Percentiles rank a stretch among this genome's conserved stretches.
phyloP scores from a whole-genome alignment of 64 coral and sea anemone species.

The Anthopleura sola region DNA sequence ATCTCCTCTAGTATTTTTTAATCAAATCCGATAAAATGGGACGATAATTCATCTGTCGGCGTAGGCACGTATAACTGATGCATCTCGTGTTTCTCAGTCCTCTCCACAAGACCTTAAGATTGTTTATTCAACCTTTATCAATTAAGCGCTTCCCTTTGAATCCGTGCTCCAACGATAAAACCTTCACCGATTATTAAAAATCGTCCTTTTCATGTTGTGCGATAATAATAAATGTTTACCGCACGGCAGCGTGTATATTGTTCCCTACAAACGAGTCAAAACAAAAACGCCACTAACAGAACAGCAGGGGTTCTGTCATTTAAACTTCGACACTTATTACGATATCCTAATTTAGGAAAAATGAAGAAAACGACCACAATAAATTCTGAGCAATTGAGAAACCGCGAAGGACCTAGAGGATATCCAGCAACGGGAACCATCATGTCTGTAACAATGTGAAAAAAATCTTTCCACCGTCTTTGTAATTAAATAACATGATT shows the following conservation, averaged over 20 bases:
- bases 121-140: slow-evolving; percentile 12
- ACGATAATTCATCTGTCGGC: background rate
- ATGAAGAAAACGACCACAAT: background rate
- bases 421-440: background rate
- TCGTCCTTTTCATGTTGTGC: background rate
- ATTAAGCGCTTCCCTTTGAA: slow-evolving; percentile 13
- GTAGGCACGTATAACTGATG: background rate
- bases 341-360: background rate
- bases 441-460: background rate
- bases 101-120: background rate
- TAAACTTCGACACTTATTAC: background rate
- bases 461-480: background rate
- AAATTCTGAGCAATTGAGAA: background rate
- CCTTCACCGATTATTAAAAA: background rate
- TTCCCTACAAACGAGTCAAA: background rate
- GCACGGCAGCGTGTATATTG: background rate
- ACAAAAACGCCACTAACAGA: background rate
- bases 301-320: background rate
- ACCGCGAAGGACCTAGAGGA: background rate
- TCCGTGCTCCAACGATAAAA: background rate
- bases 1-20: background rate
- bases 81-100: background rate
- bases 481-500: background rate
- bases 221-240: background rate
- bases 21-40: background rate